Evolutionary conservation across 2,797 vertebrate genomes (phyloP).

Genomic region (Danio albolineatus): DNA sequence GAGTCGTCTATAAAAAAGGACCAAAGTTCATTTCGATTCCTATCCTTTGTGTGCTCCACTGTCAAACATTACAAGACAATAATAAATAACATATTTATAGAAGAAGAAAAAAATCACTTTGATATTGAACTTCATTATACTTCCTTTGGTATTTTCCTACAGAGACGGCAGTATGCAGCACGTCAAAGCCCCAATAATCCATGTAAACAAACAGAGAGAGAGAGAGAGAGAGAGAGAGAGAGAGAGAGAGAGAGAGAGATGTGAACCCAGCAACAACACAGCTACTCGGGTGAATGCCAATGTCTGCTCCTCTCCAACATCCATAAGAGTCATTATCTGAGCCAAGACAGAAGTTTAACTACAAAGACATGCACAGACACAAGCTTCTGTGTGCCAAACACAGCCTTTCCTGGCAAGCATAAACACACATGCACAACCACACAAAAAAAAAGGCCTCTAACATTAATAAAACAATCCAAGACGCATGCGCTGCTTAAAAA

Average conservation of each 20-base stretch:
- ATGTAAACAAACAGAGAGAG: background rate
- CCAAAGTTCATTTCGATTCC: background rate
- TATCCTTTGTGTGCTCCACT: background rate
- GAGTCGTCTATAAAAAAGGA: background rate
- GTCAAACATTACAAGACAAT: background rate
- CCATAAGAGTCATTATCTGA: constrained; percentile 40
- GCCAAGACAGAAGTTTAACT: constrained; percentile 30
- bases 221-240: no score
- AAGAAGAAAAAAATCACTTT: background rate
- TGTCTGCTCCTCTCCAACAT: constrained; percentile 46
- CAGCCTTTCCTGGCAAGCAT: background rate
- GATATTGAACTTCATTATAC: background rate
- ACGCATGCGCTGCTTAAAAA: background rate
- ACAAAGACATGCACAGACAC: constrained; percentile 31
- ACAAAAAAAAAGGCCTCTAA: background rate
- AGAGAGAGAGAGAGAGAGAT: background rate
- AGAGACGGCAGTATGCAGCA: background rate
- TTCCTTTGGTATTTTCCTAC: background rate
- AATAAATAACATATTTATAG: no score
- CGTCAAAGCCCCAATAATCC: constrained; percentile 1
- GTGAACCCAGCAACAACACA: constrained; percentile 41
- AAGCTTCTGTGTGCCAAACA: constrained; percentile 9
- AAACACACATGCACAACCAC: constrained; percentile 8
- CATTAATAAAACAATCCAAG: constrained; percentile 7
- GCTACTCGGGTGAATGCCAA: constrained; percentile 40